Evolutionary conservation across 2,797 vertebrate genomes (phyloP).

Genomic region (Sebastes elongatus): DNA sequence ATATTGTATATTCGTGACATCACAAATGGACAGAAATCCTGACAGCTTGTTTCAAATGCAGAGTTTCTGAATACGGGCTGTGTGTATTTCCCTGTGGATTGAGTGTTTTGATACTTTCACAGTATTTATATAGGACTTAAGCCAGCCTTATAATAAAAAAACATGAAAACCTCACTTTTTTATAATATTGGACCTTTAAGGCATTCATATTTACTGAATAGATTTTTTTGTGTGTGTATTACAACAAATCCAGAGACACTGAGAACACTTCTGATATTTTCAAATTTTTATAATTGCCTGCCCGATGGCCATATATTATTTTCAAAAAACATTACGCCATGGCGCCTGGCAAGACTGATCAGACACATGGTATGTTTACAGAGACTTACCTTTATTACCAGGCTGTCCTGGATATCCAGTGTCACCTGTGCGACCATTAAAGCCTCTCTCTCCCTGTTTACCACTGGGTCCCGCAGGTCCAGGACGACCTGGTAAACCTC

Average conservation of each 20-base stretch:
- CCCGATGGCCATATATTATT: neutral
- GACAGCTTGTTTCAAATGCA: no score
- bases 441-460: conserved; percentile 60
- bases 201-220: neutral
- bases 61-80: no score
- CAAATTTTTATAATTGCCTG: neutral
- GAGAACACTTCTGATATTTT: neutral
- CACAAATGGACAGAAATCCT: no score
- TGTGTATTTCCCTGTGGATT: no score
- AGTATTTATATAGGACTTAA: no score
- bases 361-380: neutral
- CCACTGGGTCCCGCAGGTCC: conserved; percentile 60
- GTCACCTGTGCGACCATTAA: conserved; percentile 37
- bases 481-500: conserved; percentile 20
- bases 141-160: no score
- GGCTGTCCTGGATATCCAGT: conserved; percentile 44
- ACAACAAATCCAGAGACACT: neutral
- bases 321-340: neutral
- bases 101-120: no score
- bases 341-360: neutral
- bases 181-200: neutral
- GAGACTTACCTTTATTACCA: conserved; percentile 59
- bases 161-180: no score
- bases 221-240: neutral
- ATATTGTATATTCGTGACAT: no score